Conservation (phyloP, 2,797 vertebrate species). For the Neosilurus hyrtlii region DNA sequence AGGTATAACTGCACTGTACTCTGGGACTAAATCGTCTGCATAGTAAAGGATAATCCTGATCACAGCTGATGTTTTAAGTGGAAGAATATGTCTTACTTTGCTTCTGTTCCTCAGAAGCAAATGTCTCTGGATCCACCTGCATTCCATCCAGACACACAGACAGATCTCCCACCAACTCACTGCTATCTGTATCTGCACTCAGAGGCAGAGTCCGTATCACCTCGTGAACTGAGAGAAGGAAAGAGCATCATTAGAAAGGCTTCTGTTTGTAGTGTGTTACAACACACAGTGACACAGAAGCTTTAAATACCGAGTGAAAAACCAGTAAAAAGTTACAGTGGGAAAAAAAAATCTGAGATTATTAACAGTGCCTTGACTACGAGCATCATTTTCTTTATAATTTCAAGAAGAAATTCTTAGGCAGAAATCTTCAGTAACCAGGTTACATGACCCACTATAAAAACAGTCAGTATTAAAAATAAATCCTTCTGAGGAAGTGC, state of each 20-base stretch:
- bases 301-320: background rate
- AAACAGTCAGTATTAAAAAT: background rate
- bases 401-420: background rate
- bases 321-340: background rate
- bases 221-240: constrained; percentile 78
- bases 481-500: background rate
- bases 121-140: constrained; percentile 80
- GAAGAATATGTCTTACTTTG: constrained; percentile 60
- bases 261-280: background rate
- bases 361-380: background rate
- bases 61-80: background rate
- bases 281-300: background rate
- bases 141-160: constrained; percentile 92
- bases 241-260: background rate
- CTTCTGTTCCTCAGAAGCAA: constrained; percentile 68
- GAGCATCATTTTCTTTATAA: background rate
- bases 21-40: background rate
- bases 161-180: constrained; percentile 88
- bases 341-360: background rate
- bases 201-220: constrained; percentile 90
- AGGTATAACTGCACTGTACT: background rate
- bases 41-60: background rate
- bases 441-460: background rate
- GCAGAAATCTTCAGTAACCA: background rate
- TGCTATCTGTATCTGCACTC: constrained; percentile 80